Conservation (phyloP, 2,797 vertebrate genomes). For the Streptopelia turtur region DNA sequence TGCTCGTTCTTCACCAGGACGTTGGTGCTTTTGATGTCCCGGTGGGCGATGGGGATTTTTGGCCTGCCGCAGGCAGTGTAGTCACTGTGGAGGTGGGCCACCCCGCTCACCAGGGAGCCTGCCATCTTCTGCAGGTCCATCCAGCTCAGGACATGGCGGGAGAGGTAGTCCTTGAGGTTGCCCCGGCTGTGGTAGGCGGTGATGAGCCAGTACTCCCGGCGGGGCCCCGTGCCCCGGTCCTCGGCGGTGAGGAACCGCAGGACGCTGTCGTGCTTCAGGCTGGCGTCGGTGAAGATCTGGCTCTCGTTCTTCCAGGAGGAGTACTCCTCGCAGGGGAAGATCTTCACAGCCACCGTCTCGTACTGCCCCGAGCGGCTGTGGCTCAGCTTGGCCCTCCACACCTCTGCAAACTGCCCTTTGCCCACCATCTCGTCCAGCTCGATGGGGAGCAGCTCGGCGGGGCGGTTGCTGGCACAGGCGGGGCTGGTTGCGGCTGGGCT, state of each 20-base stretch:
- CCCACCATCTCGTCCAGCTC: conserved; percentile 87
- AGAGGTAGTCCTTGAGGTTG: conserved; percentile 89
- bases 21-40: conserved; percentile 91
- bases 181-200: conserved; percentile 86
- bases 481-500: conserved; percentile 16
- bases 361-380: conserved; percentile 75
- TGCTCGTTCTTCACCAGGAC: conserved; percentile 84
- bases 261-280: conserved; percentile 86
- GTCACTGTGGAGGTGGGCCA: conserved; percentile 90
- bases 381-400: conserved; percentile 86
- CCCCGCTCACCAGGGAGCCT: conserved; percentile 82
- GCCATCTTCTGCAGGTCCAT: conserved; percentile 85
- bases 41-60: conserved; percentile 86
- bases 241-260: conserved; percentile 87
- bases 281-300: conserved; percentile 84
- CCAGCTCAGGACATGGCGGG: conserved; percentile 84
- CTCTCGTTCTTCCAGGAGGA: conserved; percentile 89
- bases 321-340: conserved; percentile 87
- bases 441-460: conserved; percentile 82
- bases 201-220: conserved; percentile 89
- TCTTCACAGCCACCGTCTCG: conserved; percentile 88
- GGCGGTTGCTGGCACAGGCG: conserved; percentile 52
- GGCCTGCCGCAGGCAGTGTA: conserved; percentile 78
- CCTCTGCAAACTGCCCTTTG: conserved; percentile 88
- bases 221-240: conserved; percentile 74